Evolutionary conservation across 2,888 invertebrate genomes (phyloP).

Genomic region (Cartodere bifasciata): DNA sequence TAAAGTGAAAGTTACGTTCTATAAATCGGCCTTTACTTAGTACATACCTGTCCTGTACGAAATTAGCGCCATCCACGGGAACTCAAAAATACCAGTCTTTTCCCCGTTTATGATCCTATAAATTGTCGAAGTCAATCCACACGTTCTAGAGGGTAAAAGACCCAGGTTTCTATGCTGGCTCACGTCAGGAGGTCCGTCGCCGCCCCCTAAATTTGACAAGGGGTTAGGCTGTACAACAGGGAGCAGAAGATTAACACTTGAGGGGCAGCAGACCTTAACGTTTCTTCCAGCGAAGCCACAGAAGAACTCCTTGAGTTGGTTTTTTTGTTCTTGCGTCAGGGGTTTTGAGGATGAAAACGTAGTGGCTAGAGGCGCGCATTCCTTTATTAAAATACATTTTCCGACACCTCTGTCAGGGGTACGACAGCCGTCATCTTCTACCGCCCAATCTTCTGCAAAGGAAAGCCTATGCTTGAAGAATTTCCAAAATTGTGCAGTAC

Average conservation of each 20-base stretch:
- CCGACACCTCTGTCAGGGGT: slow-evolving; percentile 27
- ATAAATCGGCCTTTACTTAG: too few species aligned
- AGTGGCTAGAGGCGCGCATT: slow-evolving; percentile 16
- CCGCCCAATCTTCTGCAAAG: slow-evolving; percentile 25
- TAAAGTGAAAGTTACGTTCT: too few species aligned
- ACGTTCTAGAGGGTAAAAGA: slow-evolving; percentile 32
- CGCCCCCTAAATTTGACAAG: slow-evolving; percentile 2
- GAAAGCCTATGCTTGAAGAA: too few species aligned
- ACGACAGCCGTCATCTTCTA: slow-evolving; percentile 23
- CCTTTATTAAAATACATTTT: slow-evolving; percentile 28
- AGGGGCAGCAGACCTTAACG: slow-evolving; percentile 22
- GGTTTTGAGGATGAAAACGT: slow-evolving; percentile 17
- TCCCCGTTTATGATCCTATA: slow-evolving; percentile 49
- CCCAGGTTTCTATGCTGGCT: slow-evolving; percentile 28
- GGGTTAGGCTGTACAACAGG: not conserved
- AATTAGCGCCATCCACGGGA: slow-evolving; percentile 67
- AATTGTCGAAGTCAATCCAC: slow-evolving; percentile 40
- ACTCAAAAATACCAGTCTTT: slow-evolving; percentile 47
- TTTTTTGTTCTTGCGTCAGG: slow-evolving; percentile 10
- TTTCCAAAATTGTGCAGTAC: too few species aligned
- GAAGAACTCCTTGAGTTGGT: slow-evolving; percentile 14
- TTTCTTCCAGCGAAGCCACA: slow-evolving; percentile 33
- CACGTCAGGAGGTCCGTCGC: slow-evolving; percentile 28
- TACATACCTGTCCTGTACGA: slow-evolving; percentile 35
- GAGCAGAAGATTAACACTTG: slow-evolving; percentile 3